Conservation (phyloP, 2,888 invertebrate species). For the Mesochorus sp. region DNA sequence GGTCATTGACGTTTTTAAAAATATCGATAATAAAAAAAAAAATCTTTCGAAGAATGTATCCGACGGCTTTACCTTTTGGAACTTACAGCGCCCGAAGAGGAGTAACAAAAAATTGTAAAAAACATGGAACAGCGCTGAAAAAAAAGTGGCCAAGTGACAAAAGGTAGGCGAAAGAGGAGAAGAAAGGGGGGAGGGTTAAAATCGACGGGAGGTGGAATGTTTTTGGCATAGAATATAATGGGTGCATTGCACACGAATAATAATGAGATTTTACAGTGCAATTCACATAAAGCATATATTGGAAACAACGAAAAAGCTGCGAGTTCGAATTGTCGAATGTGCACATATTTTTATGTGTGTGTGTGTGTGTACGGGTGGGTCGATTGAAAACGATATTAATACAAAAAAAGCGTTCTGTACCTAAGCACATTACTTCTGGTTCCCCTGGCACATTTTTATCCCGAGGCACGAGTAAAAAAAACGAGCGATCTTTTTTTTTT, state of each 20-base stretch:
- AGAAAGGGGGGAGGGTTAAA: conserved; percentile 61
- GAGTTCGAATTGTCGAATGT: too few species aligned
- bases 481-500: too few species aligned
- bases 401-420: conserved; percentile 77
- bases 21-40: too few species aligned
- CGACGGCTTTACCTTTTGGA: too few species aligned
- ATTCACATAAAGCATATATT: conserved; percentile 79
- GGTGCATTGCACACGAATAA: conserved; percentile 77
- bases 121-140: background rate
- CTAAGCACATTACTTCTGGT: conserved; percentile 78
- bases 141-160: conserved; percentile 50
- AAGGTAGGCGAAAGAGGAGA: conserved; percentile 19
- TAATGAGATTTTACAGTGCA: conserved; percentile 81
- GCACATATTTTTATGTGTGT: too few species aligned
- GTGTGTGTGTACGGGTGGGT: conserved; percentile 28
- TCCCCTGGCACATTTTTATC: conserved; percentile 54
- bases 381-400: conserved; percentile 73
- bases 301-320: conserved; percentile 72
- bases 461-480: conserved; percentile 1
- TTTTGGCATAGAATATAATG: conserved; percentile 77
- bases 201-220: conserved; percentile 70
- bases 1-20: too few species aligned
- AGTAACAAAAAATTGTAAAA: conserved; percentile 30
- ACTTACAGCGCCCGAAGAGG: too few species aligned
- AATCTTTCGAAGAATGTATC: too few species aligned